A percentile compares a stretch with the other conserved stretches of the same genome.
These are phyloP conservation scores for Biston betularia DNA, from an alignment of 2,888 invertebrate genomes.

Conservation along the genomic window DNA sequence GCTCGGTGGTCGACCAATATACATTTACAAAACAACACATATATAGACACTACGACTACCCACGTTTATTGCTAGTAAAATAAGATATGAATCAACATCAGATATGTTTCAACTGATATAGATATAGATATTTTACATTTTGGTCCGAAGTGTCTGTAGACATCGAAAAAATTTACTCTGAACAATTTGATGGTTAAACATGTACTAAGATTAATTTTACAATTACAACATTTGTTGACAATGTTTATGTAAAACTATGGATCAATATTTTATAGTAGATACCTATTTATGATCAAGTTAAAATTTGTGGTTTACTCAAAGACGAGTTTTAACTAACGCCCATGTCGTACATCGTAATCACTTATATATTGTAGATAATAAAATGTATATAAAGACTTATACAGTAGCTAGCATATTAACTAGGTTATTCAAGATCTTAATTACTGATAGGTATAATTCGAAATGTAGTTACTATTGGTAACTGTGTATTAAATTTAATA, in stretches of 20 bases:
- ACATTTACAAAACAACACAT: constrained; percentile 45
- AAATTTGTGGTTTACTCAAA: constrained; percentile 9
- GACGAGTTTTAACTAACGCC: not conserved
- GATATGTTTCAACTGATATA: constrained; percentile 79
- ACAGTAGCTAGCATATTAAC: constrained; percentile 24
- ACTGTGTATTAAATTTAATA: constrained; percentile 10
- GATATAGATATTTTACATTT: constrained; percentile 67
- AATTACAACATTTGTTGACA: constrained; percentile 3
- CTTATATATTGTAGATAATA: constrained; percentile 23
- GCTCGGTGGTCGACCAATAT: constrained; percentile 14
- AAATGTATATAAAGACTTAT: constrained; percentile 26
- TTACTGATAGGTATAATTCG: constrained; percentile 15
- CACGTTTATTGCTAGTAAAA: constrained; percentile 73
- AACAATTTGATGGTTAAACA: not conserved
- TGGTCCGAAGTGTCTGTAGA: constrained; percentile 68
- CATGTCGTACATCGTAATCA: constrained; percentile 5
- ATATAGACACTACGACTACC: constrained; percentile 50
- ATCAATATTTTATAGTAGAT: not conserved
- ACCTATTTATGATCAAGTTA: not conserved
- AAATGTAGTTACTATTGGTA: constrained; percentile 11
- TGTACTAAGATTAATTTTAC: not conserved
- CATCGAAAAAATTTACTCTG: constrained; percentile 18
- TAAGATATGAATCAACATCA: constrained; percentile 75
- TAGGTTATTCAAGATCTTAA: constrained; percentile 19
- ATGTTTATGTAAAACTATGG: constrained; percentile 10